Evolutionary conservation across 2,888 invertebrate genomes (phyloP).

Genomic region (Hybos culiciformis): DNA sequence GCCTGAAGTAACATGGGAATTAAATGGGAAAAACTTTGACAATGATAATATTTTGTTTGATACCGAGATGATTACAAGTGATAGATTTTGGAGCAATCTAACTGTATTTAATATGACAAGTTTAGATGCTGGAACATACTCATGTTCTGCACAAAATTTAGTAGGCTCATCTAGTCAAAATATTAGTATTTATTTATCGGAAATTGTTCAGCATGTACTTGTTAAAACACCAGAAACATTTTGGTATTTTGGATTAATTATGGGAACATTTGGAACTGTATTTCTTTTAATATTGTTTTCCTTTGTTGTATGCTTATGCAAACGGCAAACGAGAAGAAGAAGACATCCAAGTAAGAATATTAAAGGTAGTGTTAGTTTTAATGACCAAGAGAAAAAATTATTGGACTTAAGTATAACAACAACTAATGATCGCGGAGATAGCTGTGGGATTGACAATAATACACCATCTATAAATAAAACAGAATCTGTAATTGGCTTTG

Average conservation of each 20-base stretch:
- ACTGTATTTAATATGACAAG: conserved; percentile 71
- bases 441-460: conserved; percentile 49
- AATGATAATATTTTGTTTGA: conserved; percentile 40
- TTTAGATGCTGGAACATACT: conserved; percentile 71
- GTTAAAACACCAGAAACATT: conserved; percentile 59
- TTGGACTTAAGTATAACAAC: conserved; percentile 67
- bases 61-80: conserved; percentile 29
- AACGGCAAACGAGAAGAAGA: conserved; percentile 37
- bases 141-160: conserved; percentile 42
- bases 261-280: conserved; percentile 54
- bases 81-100: conserved; percentile 58
- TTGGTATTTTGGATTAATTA: conserved; percentile 57
- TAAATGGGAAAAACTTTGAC: conserved; percentile 54
- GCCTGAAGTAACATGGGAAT: conserved; percentile 69
- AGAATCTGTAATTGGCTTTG: conserved; percentile 41
- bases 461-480: conserved; percentile 40
- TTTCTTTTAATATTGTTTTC: conserved; percentile 45
- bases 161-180: conserved; percentile 39
- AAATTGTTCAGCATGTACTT: conserved; percentile 42
- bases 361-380: conserved; percentile 68
- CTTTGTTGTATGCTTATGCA: conserved; percentile 44
- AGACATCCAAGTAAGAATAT: conserved; percentile 50
- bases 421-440: conserved; percentile 46
- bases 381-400: conserved; percentile 77
- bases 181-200: conserved; percentile 48